These are phyloP conservation scores for Exephanes ischioxanthus DNA, from an alignment of 2,888 invertebrate genomes.

Conservation along the genomic window DNA sequence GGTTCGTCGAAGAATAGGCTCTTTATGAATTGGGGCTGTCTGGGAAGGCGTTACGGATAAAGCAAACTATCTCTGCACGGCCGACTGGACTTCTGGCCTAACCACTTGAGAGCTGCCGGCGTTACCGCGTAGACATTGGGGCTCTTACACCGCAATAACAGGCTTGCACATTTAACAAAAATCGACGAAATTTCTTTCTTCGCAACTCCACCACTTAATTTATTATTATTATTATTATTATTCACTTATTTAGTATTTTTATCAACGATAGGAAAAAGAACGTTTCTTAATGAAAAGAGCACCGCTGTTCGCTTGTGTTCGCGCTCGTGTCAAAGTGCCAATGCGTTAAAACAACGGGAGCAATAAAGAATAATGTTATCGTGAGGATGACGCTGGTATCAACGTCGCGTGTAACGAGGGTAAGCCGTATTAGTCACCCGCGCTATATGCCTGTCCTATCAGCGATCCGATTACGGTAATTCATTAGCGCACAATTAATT, in stretches of 20 bases:
- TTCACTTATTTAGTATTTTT: background rate
- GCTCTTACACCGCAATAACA: background rate
- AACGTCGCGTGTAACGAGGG: background rate
- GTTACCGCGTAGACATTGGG: background rate
- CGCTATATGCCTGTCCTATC: slow-evolving; percentile 1
- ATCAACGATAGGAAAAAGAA: background rate
- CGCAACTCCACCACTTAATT: background rate
- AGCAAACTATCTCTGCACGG: slow-evolving; percentile 24
- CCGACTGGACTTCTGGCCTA: background rate
- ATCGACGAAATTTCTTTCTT: background rate
- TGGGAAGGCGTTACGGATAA: slow-evolving; percentile 32
- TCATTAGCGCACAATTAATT: slow-evolving; percentile 59
- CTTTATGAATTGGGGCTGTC: slow-evolving; percentile 51
- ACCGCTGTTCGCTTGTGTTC: no score
- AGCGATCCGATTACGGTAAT: slow-evolving; percentile 49
- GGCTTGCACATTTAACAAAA: background rate
- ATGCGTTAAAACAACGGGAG: background rate
- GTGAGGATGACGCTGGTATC: background rate
- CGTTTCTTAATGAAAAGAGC: background rate
- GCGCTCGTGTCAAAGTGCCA: background rate
- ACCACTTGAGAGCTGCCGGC: background rate
- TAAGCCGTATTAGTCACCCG: background rate
- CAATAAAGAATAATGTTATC: background rate
- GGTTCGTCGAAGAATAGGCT: slow-evolving; percentile 50
- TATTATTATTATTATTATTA: background rate